Conservation (phyloP, 2,113 vertebrate genomes). For the Myiopsitta monachus region DNA sequence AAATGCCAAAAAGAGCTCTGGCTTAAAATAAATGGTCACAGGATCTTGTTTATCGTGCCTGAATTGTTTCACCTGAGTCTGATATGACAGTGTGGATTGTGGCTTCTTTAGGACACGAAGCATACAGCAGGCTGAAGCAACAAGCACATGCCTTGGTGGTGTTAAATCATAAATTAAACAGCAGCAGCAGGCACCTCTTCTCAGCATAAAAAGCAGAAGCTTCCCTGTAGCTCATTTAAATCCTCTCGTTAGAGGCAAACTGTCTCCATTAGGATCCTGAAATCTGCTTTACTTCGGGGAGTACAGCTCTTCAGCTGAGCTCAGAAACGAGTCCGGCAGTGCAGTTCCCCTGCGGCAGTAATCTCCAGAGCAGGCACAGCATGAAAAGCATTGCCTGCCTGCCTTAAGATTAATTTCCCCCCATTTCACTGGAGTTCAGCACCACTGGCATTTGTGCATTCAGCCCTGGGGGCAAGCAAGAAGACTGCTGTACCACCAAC, state of each 20-base stretch:
- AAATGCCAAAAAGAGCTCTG: background rate
- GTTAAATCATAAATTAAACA: conserved; percentile 14
- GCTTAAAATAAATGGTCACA: background rate
- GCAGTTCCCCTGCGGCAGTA: background rate
- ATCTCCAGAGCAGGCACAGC: background rate
- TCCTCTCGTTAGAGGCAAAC: background rate
- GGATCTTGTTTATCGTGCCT: background rate
- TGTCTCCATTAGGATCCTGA: background rate
- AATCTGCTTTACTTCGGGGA: background rate
- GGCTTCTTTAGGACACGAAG: background rate
- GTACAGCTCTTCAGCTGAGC: background rate
- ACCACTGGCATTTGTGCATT: background rate
- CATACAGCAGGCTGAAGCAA: background rate
- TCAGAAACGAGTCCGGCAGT: background rate
- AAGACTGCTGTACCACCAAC: background rate
- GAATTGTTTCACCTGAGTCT: background rate
- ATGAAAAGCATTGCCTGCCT: background rate
- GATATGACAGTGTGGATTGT: background rate
- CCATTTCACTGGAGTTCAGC: background rate
- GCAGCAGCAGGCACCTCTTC: background rate
- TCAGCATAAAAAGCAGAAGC: background rate
- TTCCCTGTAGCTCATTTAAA: background rate
- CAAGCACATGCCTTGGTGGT: background rate
- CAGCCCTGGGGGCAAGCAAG: background rate
- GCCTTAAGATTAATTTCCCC: background rate